phyloP scores from a whole-genome alignment of 2,888 invertebrate species.

The Harmothoe impar region DNA sequence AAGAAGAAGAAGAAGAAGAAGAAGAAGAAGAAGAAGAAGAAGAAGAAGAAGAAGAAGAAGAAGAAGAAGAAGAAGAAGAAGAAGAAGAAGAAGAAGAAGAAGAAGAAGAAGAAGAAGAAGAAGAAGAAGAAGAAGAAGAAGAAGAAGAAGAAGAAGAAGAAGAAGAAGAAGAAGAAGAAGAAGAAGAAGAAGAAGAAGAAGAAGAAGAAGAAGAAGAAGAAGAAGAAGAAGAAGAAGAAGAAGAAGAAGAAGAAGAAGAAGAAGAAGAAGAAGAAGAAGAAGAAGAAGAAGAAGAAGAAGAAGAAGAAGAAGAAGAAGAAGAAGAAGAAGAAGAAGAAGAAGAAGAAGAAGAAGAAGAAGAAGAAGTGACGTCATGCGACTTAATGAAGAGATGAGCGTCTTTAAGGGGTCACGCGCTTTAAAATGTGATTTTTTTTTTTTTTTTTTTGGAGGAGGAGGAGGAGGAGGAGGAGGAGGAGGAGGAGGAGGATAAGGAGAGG shows the following conservation, averaged over 20 bases:
- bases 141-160: constrained; percentile 17
- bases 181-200: constrained; percentile 17
- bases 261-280: neutral
- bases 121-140: constrained; percentile 17
- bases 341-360: constrained; percentile 10
- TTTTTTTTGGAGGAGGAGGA: too few species aligned
- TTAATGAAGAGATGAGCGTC: too few species aligned
- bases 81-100: constrained; percentile 17
- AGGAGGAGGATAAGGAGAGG: too few species aligned
- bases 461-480: too few species aligned
- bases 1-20: constrained; percentile 17
- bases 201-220: constrained; percentile 17
- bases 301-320: constrained; percentile 17
- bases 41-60: constrained; percentile 17
- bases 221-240: constrained; percentile 10
- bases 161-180: constrained; percentile 17
- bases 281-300: constrained; percentile 1
- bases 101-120: constrained; percentile 17
- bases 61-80: constrained; percentile 17
- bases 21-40: constrained; percentile 17
- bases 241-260: neutral
- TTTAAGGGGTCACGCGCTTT: too few species aligned
- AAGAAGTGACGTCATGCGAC: too few species aligned
- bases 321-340: constrained; percentile 17
- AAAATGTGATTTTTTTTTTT: too few species aligned